Percentiles rank a stretch among this genome's conserved stretches.
These are phyloP conservation scores for Dasyurus viverrinus DNA, from an alignment of 2,113 vertebrate genomes.

Conservation along the genomic window DNA sequence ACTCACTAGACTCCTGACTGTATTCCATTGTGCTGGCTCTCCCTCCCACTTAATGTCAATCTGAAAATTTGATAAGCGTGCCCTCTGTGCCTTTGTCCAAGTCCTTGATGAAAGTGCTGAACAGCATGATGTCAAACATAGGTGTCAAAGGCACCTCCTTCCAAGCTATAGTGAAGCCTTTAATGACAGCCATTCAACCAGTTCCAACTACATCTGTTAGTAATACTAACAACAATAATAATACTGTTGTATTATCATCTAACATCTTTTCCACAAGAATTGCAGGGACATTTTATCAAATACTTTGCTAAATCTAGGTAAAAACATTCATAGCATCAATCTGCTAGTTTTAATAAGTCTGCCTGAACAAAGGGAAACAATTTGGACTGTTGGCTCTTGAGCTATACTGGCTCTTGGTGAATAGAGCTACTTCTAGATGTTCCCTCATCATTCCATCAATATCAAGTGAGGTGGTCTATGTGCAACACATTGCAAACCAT, in stretches of 20 bases:
- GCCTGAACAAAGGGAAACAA: neutral
- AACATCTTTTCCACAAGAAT: neutral
- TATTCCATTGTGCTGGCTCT: neutral
- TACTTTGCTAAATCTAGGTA: neutral
- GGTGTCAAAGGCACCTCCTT: neutral
- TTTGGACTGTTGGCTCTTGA: neutral
- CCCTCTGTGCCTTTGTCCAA: neutral
- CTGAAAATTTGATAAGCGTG: neutral
- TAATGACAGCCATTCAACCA: neutral
- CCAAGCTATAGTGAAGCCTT: neutral
- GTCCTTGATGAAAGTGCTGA: neutral
- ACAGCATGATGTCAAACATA: neutral
- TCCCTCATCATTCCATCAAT: neutral
- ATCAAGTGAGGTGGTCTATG: neutral
- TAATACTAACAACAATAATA: too few species aligned
- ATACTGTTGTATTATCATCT: neutral
- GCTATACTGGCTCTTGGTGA: neutral
- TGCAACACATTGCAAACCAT: neutral
- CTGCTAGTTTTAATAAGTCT: neutral
- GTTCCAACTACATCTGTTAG: neutral
- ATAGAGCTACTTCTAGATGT: neutral
- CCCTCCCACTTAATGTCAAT: neutral
- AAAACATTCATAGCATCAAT: neutral
- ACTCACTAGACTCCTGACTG: neutral
- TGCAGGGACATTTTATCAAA: neutral